Percentiles rank a stretch among this genome's conserved stretches.
phyloP scores from a whole-genome alignment of 1,140 invertebrate species.

The Colletes latitarsis region DNA sequence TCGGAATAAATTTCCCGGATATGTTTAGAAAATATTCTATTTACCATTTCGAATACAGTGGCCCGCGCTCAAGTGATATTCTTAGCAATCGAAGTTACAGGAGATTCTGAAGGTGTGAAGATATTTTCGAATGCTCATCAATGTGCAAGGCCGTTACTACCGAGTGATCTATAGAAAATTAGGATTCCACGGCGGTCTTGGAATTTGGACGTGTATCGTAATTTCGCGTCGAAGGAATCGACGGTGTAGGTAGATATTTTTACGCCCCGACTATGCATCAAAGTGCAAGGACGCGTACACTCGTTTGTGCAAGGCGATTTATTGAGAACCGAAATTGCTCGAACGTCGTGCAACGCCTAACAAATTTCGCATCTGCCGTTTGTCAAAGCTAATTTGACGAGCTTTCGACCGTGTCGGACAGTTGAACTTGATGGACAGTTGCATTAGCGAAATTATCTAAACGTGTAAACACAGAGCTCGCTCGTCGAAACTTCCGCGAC shows the following conservation, averaged over 20 bases:
- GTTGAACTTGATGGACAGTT: slow-evolving; percentile 22
- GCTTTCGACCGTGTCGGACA: no score
- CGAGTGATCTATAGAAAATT: background rate
- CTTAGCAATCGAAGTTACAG: slow-evolving; percentile 18
- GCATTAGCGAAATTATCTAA: slow-evolving; percentile 24
- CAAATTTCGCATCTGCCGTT: background rate
- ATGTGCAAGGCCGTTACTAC: background rate
- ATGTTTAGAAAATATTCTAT: slow-evolving; percentile 2
- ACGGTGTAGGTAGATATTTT: slow-evolving; percentile 10
- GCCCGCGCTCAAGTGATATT: slow-evolving; percentile 9
- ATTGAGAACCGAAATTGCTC: background rate
- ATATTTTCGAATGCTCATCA: slow-evolving; percentile 32
- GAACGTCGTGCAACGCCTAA: background rate
- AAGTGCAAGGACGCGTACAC: background rate
- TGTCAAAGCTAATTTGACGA: slow-evolving; percentile 19
- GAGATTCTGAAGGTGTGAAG: slow-evolving; percentile 4
- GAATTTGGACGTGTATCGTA: background rate
- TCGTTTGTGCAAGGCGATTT: slow-evolving; percentile 8
- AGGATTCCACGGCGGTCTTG: background rate
- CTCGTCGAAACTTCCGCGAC: no score
- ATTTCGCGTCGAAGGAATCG: background rate
- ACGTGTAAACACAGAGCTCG: background rate
- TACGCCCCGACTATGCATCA: background rate
- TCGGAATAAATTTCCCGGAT: no score
- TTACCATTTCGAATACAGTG: background rate